Evolutionary conservation across 1,140 invertebrate genomes (phyloP).

Genomic region (Pseudomyrmex concolor): DNA sequence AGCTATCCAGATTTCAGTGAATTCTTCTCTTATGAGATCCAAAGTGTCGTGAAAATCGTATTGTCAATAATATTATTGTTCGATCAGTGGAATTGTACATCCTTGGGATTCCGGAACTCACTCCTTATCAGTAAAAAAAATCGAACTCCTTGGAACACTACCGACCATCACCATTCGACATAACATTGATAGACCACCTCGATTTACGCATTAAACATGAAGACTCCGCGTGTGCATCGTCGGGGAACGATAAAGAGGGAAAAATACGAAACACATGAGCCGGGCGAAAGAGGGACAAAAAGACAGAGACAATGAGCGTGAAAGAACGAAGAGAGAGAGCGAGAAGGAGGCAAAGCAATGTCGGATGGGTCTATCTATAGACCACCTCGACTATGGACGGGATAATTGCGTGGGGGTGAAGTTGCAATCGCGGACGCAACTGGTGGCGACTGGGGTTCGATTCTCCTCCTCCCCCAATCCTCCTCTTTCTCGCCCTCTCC

Average conservation of each 20-base stretch:
- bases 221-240: constrained; percentile 30
- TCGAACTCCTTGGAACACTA: not conserved
- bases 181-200: constrained; percentile 4
- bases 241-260: constrained; percentile 49
- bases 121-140: constrained; percentile 5
- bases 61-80: constrained; percentile 6
- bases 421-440: constrained; percentile 80
- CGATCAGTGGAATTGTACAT: not conserved
- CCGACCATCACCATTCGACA: constrained; percentile 1
- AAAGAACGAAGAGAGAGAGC: not conserved
- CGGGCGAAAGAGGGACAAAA: constrained; percentile 12
- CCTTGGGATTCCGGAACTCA: too few species aligned
- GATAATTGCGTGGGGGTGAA: constrained; percentile 80
- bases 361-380: constrained; percentile 78
- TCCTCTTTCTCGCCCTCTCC: not conserved
- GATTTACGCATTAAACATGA: constrained; percentile 34
- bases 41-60: not conserved
- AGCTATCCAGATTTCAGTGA: not conserved
- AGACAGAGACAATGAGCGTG: not conserved
- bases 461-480: not conserved
- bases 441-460: constrained; percentile 69
- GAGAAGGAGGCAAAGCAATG: constrained; percentile 35
- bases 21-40: not conserved
- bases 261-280: constrained; percentile 39
- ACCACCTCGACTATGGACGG: constrained; percentile 75